Base-by-base conservation (phyloP, 2,888 invertebrate genomes). In the Argyra leucocephala region DNA sequence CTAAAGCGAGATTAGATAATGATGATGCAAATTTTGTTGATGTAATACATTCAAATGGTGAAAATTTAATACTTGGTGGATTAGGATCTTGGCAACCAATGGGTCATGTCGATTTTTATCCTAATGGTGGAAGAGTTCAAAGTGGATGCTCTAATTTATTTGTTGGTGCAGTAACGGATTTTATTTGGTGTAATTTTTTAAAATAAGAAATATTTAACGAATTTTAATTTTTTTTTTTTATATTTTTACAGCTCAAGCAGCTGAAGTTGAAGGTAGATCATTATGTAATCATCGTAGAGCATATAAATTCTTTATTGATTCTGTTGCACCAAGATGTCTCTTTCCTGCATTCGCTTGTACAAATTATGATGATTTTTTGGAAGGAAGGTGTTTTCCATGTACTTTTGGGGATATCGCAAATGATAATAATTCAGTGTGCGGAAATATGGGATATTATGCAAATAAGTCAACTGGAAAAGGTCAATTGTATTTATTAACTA, bases 381-480 rank as follows among this genome's bases (percentile, higher is more conserved):
- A 83, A 61, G 91, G 91, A 18, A 83, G 85, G 66, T 91, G 91
- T 74, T 89, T 90, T 74, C 87, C 87, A 1, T 91, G 91, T 75
- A n/a, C n/a, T n/a, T n/a, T n/a, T n/a, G n/a, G n/a, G n/a, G n/a
- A n/a, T n/a, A n/a, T n/a, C n/a, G n/a, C n/a, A n/a, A n/a, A n/a
- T n/a, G 78, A 80, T 66, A 80, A 82, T 3, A 81, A 83, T 24
- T 80, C 83, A 1, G 82, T 85, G 0, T 96, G 95, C 77, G 93
- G 93, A 48, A 91, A 92, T 76, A 93, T 96, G 93, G 96, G 96
- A 0, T 96, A 93, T 80, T 93, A 93, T 78, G 91, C 96, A 1
- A 91, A 95, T 77, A 83, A 88, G 62, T 90, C 91, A 0, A 84
- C 86, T 5, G 93, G 91, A 0, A 82, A 92, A 31, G 95, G 95